A percentile compares a stretch with the other conserved stretches of the same genome.
Evolutionary conservation across 2,113 vertebrate genomes (phyloP).

Genomic region (Pontoporia blainvillei): DNA sequence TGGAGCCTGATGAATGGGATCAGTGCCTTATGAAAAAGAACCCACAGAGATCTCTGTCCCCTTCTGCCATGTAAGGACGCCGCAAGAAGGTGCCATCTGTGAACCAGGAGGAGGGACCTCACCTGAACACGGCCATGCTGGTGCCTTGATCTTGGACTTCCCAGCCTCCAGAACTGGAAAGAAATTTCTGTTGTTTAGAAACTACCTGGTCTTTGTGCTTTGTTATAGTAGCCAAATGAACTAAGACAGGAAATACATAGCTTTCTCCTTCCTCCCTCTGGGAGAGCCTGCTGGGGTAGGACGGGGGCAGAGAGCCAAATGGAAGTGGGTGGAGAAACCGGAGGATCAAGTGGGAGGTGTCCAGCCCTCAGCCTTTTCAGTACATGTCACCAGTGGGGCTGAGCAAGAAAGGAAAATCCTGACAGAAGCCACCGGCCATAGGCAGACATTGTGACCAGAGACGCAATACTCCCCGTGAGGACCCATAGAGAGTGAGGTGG

Average conservation of each 20-base stretch:
- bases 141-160: neutral
- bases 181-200: neutral
- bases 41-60: neutral
- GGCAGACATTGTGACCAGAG: neutral
- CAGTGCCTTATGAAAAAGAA: neutral
- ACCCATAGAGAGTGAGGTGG: neutral
- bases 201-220: neutral
- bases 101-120: neutral
- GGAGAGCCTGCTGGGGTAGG: neutral
- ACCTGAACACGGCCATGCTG: fast-evolving
- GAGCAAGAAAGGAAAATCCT: neutral
- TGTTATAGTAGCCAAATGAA: neutral
- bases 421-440: neutral
- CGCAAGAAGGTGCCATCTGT: neutral
- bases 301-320: neutral
- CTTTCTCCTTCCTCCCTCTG: neutral
- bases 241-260: neutral
- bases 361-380: neutral
- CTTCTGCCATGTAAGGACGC: neutral
- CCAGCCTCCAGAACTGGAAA: neutral
- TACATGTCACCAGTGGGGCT: fast-evolving
- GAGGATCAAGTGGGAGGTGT: too few relatives aligned
- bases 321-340: neutral
- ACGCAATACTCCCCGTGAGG: fast-evolving
- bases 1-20: too few relatives aligned